These are phyloP conservation scores for Acronicta leporina DNA, from an alignment of 2,888 invertebrate genomes.

Conservation along the genomic window DNA sequence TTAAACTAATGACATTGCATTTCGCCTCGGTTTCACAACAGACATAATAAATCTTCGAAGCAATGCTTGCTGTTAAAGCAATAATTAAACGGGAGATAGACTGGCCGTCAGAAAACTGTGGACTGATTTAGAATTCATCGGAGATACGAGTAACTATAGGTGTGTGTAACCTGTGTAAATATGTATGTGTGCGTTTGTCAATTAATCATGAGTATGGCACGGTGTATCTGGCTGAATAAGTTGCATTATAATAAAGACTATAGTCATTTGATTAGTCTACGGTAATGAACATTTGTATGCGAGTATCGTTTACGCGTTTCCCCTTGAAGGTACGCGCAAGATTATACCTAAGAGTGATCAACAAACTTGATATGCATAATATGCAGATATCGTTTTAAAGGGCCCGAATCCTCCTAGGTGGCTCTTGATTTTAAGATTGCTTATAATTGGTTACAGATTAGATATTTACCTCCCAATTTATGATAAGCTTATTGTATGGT, in stretches of 20 bases:
- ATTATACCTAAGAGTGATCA: slow-evolving; percentile 26
- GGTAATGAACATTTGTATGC: slow-evolving; percentile 22
- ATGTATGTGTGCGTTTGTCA: slow-evolving; percentile 32
- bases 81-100: slow-evolving; percentile 52
- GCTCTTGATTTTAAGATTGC: slow-evolving; percentile 27
- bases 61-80: slow-evolving; percentile 59
- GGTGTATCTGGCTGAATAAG: slow-evolving; percentile 15
- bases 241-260: slow-evolving; percentile 16
- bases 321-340: slow-evolving; percentile 18
- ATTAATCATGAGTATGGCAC: slow-evolving; percentile 41
- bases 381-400: slow-evolving; percentile 21
- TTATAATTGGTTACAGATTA: too few relatives aligned
- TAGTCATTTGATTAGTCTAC: slow-evolving; percentile 9
- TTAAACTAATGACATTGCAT: slow-evolving; percentile 77
- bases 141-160: slow-evolving; percentile 29
- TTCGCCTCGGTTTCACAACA: slow-evolving; percentile 72
- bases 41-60: slow-evolving; percentile 73
- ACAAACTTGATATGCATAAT: slow-evolving; percentile 12
- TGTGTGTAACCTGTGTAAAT: slow-evolving; percentile 26
- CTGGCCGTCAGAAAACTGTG: slow-evolving; percentile 37
- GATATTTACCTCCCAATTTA: slow-evolving; percentile 13
- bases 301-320: slow-evolving; percentile 26
- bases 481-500: background rate
- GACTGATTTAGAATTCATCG: slow-evolving; percentile 54
- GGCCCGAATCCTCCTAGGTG: slow-evolving; percentile 9